Evolutionary conservation across 2,888 invertebrate genomes (phyloP).

Genomic region (Tetrapedia diversipes): DNA sequence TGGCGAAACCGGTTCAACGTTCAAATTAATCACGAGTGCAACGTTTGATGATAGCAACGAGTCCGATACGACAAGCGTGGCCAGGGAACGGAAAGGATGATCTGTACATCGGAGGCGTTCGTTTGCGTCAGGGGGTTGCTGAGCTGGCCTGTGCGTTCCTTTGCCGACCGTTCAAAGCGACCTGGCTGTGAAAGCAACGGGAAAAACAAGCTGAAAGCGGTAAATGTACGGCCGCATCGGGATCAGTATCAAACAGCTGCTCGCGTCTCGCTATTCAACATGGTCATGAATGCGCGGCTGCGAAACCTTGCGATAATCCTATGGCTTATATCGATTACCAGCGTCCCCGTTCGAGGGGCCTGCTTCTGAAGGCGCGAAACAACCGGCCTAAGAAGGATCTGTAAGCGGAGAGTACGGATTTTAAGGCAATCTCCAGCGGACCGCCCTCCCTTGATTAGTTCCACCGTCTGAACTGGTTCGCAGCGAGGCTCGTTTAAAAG

Average conservation of each 20-base stretch:
- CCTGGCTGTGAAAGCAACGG: slow-evolving; percentile 21
- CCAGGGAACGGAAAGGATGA: slow-evolving; percentile 22
- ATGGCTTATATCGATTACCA: slow-evolving; percentile 56
- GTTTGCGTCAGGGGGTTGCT: slow-evolving; percentile 16
- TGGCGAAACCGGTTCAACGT: slow-evolving; percentile 4
- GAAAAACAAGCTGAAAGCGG: slow-evolving; percentile 47
- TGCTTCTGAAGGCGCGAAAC: slow-evolving; percentile 41
- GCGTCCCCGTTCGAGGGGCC: background rate
- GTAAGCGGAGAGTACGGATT: slow-evolving; percentile 15
- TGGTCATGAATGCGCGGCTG: slow-evolving; percentile 26
- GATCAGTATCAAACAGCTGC: slow-evolving; percentile 55
- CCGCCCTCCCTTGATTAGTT: slow-evolving; percentile 14
- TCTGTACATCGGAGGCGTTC: slow-evolving; percentile 27
- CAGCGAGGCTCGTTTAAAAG: slow-evolving; percentile 11
- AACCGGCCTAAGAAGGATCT: slow-evolving; percentile 38
- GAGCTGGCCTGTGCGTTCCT: slow-evolving; percentile 7
- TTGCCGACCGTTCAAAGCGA: slow-evolving; percentile 39
- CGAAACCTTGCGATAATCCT: slow-evolving; percentile 44
- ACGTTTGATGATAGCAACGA: slow-evolving; percentile 4
- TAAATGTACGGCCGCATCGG: slow-evolving; percentile 34
- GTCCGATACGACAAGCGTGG: background rate
- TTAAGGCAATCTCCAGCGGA: slow-evolving; percentile 11
- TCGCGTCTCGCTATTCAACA: slow-evolving; percentile 39
- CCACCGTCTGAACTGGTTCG: background rate
- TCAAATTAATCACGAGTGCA: slow-evolving; percentile 26